Percentiles rank a stretch among this genome's conserved stretches.
Evolutionary conservation across 2,113 vertebrate genomes (phyloP).

Genomic region (Larimichthys crocea): DNA sequence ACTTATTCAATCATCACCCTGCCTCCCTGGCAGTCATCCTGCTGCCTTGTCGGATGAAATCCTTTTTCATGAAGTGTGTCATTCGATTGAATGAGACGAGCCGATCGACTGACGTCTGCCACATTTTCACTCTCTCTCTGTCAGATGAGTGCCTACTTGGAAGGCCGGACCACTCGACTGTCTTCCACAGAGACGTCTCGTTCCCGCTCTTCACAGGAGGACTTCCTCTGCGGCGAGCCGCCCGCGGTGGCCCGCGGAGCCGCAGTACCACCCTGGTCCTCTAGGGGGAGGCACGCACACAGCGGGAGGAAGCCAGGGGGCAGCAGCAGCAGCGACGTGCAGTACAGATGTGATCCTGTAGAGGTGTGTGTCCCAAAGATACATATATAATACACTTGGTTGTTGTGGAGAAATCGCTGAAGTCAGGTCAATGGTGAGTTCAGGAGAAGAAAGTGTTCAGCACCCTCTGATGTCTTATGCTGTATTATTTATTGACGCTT

Average conservation of each 20-base stretch:
- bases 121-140: background rate
- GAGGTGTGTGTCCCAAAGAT: conserved; percentile 61
- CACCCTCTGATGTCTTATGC: no score
- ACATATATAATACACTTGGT: no score
- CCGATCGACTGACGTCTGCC: background rate
- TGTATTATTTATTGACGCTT: no score
- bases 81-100: conserved; percentile 11
- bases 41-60: background rate
- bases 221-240: conserved; percentile 78
- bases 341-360: conserved; percentile 76
- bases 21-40: background rate
- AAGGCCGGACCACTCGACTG: conserved; percentile 93
- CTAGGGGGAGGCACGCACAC: conserved; percentile 66
- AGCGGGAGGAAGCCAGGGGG: conserved; percentile 74
- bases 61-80: conserved; percentile 19
- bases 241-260: conserved; percentile 58
- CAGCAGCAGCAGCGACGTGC: conserved; percentile 79
- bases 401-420: no score
- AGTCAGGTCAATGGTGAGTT: no score
- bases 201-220: conserved; percentile 96
- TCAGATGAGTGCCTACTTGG: conserved; percentile 95
- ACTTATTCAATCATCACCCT: conserved; percentile 6
- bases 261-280: conserved; percentile 78
- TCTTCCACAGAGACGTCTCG: conserved; percentile 98
- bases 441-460: no score